Base-by-base conservation (phyloP, 2,797 vertebrate species). In the Sus cebifrons region DNA sequence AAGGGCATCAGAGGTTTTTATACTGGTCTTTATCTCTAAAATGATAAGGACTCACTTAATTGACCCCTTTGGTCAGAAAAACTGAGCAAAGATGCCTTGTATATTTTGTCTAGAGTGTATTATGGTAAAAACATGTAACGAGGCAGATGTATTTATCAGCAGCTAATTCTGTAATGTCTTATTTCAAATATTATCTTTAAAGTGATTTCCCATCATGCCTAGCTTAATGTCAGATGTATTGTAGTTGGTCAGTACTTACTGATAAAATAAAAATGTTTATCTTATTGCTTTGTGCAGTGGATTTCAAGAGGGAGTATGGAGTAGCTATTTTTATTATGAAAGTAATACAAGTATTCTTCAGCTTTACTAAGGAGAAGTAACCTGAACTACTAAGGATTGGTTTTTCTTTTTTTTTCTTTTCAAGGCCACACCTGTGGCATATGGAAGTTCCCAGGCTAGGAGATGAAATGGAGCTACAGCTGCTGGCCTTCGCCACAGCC, bases 101-200 rank as follows among this genome's bases (percentile, higher is more conserved):
- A 2, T 95, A 15, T 88, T 96, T 88, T 83, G 58, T 95, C 89
- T 94, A 74, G 82, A 89, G 49, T 64, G 0, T 71, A 23, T 83
- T 86, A 36, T 36, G 36, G 36, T 36, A 36, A 36, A 36, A 36
- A 36, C 36, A 36, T 36, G 36, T 36, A 36, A 36, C 36, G 36
- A 36, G 36, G 36, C 36, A 36, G 36, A 36, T 71, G 13, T 56
- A 40, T 86, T 78, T 81, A 64, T 92, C 25, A 14, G 70, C n/a
- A 58, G 36, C 84, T 49, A 29, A 56, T 83, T 91, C 73, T 74
- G 32, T 73, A 86, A 93, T 89, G 65, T 84, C 79, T 91, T 92
- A 77, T 64, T 78, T 90, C 74, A 92, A 52, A 60, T 86, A 60
- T 92, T 95, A 89, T 94, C 20, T 78, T 92, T 83, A 56, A 62